Percentiles rank a stretch among this genome's conserved stretches.
Evolutionary conservation across 2,888 invertebrate species (phyloP).

Genomic region (Apomyelois bistriatella): DNA sequence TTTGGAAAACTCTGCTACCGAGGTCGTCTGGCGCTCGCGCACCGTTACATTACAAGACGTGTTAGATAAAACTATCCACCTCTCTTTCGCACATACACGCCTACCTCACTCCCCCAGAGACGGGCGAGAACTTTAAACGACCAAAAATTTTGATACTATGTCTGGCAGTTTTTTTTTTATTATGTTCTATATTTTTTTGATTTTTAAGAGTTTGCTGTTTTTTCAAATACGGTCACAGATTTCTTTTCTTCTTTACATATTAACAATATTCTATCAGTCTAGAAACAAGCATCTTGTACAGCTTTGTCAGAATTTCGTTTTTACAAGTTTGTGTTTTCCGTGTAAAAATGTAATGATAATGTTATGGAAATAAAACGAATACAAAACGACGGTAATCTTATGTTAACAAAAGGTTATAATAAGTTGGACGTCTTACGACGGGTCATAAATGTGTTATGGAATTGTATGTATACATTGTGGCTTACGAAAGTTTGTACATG

Average conservation of each 20-base stretch:
- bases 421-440: background rate
- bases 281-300: no score
- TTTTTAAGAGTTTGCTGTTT: background rate
- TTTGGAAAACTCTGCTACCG: conserved; percentile 53
- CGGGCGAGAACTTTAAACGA: conserved; percentile 41
- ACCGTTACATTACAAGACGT: conserved; percentile 51
- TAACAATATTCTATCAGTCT: no score
- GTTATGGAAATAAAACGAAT: background rate
- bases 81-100: conserved; percentile 57
- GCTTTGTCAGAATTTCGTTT: no score
- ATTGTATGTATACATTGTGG: background rate
- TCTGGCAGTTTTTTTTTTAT: conserved; percentile 24
- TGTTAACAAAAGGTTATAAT: conserved; percentile 1
- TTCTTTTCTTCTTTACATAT: no score
- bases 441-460: background rate
- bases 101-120: conserved; percentile 59
- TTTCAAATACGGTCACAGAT: no score
- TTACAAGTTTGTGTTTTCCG: no score
- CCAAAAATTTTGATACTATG: conserved; percentile 56
- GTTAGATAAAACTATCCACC: conserved; percentile 26
- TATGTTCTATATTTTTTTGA: conserved; percentile 1
- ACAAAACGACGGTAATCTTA: background rate
- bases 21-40: conserved; percentile 55
- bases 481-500: background rate
- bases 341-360: background rate